Conservation (phyloP, 2,113 vertebrate species). For the Australoheros scitulus region DNA sequence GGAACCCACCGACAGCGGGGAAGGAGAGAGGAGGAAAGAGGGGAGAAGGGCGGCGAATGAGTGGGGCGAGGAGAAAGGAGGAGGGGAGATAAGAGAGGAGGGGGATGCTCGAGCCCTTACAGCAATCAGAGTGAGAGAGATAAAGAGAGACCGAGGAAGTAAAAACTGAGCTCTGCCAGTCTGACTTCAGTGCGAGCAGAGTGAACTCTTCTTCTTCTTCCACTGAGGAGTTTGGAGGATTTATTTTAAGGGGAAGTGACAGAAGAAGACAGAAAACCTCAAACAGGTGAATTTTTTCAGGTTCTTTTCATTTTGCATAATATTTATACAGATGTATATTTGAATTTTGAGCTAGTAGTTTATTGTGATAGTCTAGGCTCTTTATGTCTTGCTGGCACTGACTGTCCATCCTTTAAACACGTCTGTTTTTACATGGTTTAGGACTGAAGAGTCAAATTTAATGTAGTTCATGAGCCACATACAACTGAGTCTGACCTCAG, state of each 20-base stretch:
- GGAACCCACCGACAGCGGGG: neutral
- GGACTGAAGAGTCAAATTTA: neutral
- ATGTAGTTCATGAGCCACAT: neutral
- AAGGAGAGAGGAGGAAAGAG: neutral
- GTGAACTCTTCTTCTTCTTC: neutral
- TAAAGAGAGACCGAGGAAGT: slow-evolving; percentile 18
- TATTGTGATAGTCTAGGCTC: neutral
- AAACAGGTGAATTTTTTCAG: slow-evolving; percentile 30
- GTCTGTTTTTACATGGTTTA: neutral
- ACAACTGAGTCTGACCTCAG: neutral
- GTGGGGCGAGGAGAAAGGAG: neutral
- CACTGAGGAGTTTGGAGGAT: neutral
- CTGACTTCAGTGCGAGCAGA: neutral
- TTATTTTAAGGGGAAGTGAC: neutral
- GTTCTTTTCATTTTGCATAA: neutral
- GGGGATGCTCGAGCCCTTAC: neutral
- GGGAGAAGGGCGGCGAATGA: neutral
- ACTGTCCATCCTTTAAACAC: neutral
- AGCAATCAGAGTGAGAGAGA: neutral
- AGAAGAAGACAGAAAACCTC: neutral
- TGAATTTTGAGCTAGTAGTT: neutral
- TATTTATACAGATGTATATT: fast-evolving
- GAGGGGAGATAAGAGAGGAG: neutral
- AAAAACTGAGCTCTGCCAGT: slow-evolving; percentile 1
- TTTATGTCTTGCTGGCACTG: neutral